Evolutionary conservation across 2,797 vertebrate genomes (phyloP).

Genomic region (Notolepis coatsorum): DNA sequence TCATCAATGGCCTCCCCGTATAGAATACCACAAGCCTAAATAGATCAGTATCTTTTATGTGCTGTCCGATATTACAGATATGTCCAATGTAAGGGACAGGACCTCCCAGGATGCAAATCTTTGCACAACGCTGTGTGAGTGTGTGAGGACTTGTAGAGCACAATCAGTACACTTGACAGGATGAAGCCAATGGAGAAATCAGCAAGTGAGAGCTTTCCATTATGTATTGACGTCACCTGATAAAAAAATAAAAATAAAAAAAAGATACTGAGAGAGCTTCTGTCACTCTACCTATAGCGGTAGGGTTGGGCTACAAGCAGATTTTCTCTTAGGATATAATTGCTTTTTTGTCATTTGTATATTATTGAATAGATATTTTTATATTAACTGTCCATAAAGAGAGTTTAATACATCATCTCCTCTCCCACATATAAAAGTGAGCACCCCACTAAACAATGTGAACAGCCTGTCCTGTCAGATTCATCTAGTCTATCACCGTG

Average conservation of each 20-base stretch:
- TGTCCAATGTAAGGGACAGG: constrained; percentile 44
- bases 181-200: constrained; percentile 49
- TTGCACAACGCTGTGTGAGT: constrained; percentile 34
- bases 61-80: constrained; percentile 63
- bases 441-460: constrained; percentile 13
- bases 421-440: constrained; percentile 21
- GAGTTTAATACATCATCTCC: constrained; percentile 46
- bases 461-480: constrained; percentile 17
- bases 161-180: constrained; percentile 31
- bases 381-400: constrained; percentile 51
- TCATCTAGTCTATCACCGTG: constrained; percentile 28
- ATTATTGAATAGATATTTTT: constrained; percentile 37
- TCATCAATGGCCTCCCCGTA: constrained; percentile 63
- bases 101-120: constrained; percentile 59
- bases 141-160: constrained; percentile 26
- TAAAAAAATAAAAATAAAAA: too few species aligned
- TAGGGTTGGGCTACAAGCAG: constrained; percentile 25
- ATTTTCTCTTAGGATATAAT: constrained; percentile 26
- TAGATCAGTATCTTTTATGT: constrained; percentile 68
- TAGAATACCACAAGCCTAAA: constrained; percentile 57
- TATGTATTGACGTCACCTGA: constrained; percentile 37
- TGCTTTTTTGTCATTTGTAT: constrained; percentile 45
- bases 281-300: constrained; percentile 29
- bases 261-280: constrained; percentile 24
- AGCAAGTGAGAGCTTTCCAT: constrained; percentile 47